Evolutionary conservation across 2,797 vertebrate genomes (phyloP).

Genomic region (Lacerta viridis): DNA sequence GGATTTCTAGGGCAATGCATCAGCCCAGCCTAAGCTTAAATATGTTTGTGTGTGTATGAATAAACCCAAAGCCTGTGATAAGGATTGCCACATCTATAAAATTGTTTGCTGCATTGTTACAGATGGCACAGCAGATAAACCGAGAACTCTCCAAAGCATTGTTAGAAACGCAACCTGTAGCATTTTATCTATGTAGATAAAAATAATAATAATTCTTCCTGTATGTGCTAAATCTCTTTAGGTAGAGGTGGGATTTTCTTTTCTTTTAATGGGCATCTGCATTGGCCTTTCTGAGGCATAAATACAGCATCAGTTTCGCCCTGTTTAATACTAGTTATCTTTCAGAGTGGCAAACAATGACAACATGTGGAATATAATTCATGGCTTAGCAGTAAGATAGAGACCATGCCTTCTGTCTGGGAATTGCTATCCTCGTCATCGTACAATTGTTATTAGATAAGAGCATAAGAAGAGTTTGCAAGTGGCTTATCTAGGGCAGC

Average conservation of each 20-base stretch:
- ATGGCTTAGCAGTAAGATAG: constrained; percentile 59
- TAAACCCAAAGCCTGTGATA: constrained; percentile 40
- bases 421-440: constrained; percentile 62
- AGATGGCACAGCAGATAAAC: constrained; percentile 43
- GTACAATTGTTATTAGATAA: constrained; percentile 37
- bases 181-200: constrained; percentile 57
- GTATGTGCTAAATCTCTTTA: constrained; percentile 48
- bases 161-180: constrained; percentile 40
- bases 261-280: constrained; percentile 33
- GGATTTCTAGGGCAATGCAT: constrained; percentile 27
- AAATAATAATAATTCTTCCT: constrained; percentile 41
- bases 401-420: constrained; percentile 55
- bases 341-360: constrained; percentile 56
- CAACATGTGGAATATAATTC: constrained; percentile 48
- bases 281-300: constrained; percentile 47
- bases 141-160: constrained; percentile 51
- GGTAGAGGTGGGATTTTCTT: constrained; percentile 38
- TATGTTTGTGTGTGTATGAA: constrained; percentile 26
- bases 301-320: constrained; percentile 63
- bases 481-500: too few relatives aligned
- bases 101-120: constrained; percentile 45
- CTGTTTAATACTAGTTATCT: constrained; percentile 64
- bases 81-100: constrained; percentile 37
- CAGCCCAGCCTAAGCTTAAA: not conserved
- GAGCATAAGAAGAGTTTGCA: too few relatives aligned